Evolutionary conservation across 2,888 invertebrate species (phyloP), one percentile per base, ranked within the genome.

Genomic region (Orchestes rusci): DNA sequence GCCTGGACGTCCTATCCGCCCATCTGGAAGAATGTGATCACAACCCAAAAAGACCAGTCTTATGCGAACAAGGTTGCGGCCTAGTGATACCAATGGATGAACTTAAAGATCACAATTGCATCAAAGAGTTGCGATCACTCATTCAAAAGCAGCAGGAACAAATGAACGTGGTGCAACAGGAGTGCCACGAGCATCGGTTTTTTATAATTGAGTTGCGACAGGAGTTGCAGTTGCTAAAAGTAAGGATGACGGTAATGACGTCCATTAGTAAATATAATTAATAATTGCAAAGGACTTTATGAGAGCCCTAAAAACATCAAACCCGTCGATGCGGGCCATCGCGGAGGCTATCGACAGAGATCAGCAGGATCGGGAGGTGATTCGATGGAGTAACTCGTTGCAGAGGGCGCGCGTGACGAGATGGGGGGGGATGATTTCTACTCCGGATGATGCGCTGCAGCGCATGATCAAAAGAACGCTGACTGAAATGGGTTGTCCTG

Each of bases 401-500:
- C 75, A 88, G 1, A 71, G 89, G 33, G 92, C 92, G 13, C 73
- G 93, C 47, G 95, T 96, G 32, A 93, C 93, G 1, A 77, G 95
- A 45, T 96, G 95, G 96, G 96, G 95, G 41, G 95, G 95, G 43
- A 94, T 96, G 93, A 96, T 96, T 61, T 94, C 94, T 18, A 96
- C 96, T 8, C 96, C 96, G 0, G 95, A 96, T 66, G 90, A 91
- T 68, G 84, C 90, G 39, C 72, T 94, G 56, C 90, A 90, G 85
- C 83, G 89, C 62, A 90, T 94, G 81, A 94, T 96, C 55, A 91
- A 92, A 64, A 75, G 93, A 58, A 88, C 93, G 13, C 71, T 96
- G 46, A 87, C 89, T 7, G 95, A 95, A 69, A 91, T 91, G 44
- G 92, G 93, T 17, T 95, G 95, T 64, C 95, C 95, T 2, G 80